Percentiles rank a stretch among this genome's conserved stretches.
These are phyloP conservation scores for Melanotaenia boesemani DNA, from an alignment of 2,797 vertebrate species.

Conservation along the genomic window DNA sequence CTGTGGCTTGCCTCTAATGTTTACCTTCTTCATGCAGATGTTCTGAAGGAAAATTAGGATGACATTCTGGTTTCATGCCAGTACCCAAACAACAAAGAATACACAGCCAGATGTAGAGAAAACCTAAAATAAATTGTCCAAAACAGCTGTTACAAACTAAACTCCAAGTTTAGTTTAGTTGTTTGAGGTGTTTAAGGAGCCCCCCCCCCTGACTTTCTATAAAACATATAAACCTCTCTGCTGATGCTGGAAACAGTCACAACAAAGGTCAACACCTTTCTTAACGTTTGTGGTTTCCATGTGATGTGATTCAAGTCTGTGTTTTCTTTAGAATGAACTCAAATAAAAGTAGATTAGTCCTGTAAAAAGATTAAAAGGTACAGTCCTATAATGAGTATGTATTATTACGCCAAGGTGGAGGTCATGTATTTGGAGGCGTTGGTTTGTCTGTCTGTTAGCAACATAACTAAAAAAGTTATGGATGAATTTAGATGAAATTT, in stretches of 20 bases:
- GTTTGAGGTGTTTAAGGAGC: neutral
- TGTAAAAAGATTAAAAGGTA: no score
- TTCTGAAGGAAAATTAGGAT: constrained; percentile 51
- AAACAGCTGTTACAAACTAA: neutral
- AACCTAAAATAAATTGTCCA: constrained; percentile 2
- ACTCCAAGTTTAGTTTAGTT: constrained; percentile 7
- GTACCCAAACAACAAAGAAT: neutral
- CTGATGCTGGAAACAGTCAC: neutral
- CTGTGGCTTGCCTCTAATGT: constrained; percentile 51
- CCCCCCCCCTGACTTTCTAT: no score
- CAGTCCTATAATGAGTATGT: neutral
- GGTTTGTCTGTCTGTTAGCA: no score
- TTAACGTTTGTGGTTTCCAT: no score
- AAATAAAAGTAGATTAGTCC: no score
- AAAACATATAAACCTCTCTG: neutral
- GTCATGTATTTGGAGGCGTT: no score
- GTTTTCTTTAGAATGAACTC: no score
- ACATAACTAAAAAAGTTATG: no score
- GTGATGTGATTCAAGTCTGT: no score
- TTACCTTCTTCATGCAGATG: constrained; percentile 54
- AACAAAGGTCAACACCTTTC: no score
- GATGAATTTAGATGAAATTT: no score
- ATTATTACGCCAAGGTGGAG: no score
- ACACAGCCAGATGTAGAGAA: neutral
- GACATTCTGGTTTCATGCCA: constrained; percentile 11